Base-by-base conservation (phyloP, 2,113 vertebrate species). In the Xenopus tropicalis region DNA sequence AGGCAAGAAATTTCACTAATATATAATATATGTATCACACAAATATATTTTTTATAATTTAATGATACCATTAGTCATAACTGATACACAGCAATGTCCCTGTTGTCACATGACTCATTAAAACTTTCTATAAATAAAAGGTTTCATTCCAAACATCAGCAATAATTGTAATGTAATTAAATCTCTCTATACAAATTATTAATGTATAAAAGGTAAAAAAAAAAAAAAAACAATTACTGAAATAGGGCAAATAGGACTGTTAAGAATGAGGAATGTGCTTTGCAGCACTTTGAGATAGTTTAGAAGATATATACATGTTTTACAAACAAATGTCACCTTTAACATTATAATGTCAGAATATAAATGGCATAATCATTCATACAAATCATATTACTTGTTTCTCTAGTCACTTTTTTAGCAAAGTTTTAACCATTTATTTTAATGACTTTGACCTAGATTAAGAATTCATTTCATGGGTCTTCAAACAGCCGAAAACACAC, bases 361-460 rank as follows among this genome's bases (percentile, higher is more conserved):
- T 44, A 74, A 66, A 67, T 66, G 46, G 58, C 66, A 75, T 68
- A 75, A 68, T 69, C 72, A 68, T 74, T 68, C 65, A 75, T 58
- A 75, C 72, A 69, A 75, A 75, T 75, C 72, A 75, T 68, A 74
- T 75, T 75, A 69, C 66, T 69, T 58, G 51, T 37, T 75, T 69
- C 69, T 54, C 61, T 75, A 75, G 66, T 69, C 57, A 54, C 42
- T 48, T 23, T 23, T 59, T 68, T 69, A 29, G 66, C 59, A 68
- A 65, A 65, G 66, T 62, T 58, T 59, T 69, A 58, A 75, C 72
- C 72, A 75, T 75, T 75, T 75, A 61, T 65, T 69, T 69, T 69
- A 75, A 69, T 75, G 72, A 69, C 57, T 68, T 57, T 75, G 72
- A 69, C 72, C 67, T 69, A 75, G 57, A 62, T 75, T 69, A 75